Evolutionary conservation across 2,113 vertebrate genomes (phyloP).

Genomic region (Glaucomys volans): DNA sequence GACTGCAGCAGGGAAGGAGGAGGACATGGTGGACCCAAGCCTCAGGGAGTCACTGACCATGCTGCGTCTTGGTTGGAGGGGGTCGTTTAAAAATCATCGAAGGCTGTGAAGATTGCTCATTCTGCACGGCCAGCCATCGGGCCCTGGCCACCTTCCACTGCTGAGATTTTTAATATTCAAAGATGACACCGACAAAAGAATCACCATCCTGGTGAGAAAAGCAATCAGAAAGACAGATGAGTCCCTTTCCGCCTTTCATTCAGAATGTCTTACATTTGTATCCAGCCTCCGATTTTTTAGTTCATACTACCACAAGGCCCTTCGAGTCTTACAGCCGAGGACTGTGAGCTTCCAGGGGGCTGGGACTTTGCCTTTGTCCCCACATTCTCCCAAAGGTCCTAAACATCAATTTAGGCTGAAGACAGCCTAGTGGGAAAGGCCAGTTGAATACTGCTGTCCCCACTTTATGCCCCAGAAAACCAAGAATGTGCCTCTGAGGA

Average conservation of each 20-base stretch:
- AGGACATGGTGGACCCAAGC: no score
- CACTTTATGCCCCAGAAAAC: not conserved
- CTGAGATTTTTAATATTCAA: not conserved
- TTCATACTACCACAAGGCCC: not conserved
- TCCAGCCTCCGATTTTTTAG: not conserved
- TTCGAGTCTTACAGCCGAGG: not conserved
- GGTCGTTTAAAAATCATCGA: not conserved
- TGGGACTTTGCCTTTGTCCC: not conserved
- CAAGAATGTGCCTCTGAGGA: accelerated
- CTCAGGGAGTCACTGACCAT: not conserved
- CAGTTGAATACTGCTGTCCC: accelerated
- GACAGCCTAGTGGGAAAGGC: not conserved
- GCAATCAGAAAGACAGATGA: accelerated
- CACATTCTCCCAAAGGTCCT: accelerated
- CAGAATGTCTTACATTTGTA: not conserved
- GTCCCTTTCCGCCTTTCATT: not conserved
- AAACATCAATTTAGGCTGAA: no score
- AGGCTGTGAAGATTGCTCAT: not conserved
- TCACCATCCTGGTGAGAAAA: not conserved
- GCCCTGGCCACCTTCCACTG: not conserved
- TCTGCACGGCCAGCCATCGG: accelerated
- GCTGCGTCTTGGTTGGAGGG: not conserved
- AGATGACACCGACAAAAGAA: accelerated
- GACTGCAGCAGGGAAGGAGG: not conserved
- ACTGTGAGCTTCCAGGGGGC: not conserved